phyloP scores from a whole-genome alignment of 2,113 vertebrate species.

The Eretmochelys imbricata region DNA sequence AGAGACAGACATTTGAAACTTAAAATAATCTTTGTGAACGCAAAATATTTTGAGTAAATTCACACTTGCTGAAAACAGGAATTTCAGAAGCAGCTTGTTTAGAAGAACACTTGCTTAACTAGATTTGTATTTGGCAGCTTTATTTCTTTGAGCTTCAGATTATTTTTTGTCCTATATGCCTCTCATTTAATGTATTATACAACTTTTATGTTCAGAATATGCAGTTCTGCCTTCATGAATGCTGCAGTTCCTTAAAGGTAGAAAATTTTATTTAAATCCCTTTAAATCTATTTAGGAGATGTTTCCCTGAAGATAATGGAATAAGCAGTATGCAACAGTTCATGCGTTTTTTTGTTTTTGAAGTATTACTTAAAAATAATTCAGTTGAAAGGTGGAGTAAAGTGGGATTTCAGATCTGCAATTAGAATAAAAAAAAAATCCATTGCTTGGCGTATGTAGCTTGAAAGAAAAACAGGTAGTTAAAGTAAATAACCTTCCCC shows the following conservation, averaged over 20 bases:
- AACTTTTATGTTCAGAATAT: constrained; percentile 25
- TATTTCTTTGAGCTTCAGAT: not conserved
- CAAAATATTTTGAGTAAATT: not conserved
- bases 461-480: constrained; percentile 20
- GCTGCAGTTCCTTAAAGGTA: constrained; percentile 8
- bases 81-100: constrained; percentile 6
- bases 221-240: constrained; percentile 37
- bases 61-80: not conserved
- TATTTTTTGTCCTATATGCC: constrained; percentile 9
- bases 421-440: constrained; percentile 27
- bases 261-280: constrained; percentile 32
- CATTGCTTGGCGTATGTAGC: not conserved
- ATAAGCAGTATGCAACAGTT: not conserved
- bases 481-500: constrained; percentile 7
- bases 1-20: not conserved
- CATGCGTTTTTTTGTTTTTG: constrained; percentile 7
- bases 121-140: not conserved
- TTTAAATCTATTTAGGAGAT: constrained; percentile 41
- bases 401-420: constrained; percentile 13
- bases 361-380: constrained; percentile 31
- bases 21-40: not conserved
- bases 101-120: not conserved
- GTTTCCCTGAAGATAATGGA: not conserved
- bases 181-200: constrained; percentile 22
- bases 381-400: not conserved